Conservation (phyloP, 1,140 invertebrate genomes). For the Ganaspis sp. region DNA sequence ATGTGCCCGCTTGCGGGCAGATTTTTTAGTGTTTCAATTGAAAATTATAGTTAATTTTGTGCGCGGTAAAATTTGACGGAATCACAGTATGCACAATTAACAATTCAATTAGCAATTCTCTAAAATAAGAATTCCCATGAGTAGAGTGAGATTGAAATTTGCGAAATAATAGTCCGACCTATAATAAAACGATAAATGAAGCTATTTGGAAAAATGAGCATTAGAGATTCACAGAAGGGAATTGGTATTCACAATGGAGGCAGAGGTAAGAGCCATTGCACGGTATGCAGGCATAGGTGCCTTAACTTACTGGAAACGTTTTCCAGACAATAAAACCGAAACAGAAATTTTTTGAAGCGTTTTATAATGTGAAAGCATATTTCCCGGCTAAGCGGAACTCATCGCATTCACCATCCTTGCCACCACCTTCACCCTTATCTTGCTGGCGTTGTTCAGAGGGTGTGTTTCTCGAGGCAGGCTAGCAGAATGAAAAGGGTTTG, state of each 20-base stretch:
- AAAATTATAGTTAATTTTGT: no score
- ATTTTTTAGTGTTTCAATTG: no score
- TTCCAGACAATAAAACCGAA: constrained; percentile 57
- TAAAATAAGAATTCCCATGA: no score
- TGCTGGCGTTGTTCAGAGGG: constrained; percentile 41
- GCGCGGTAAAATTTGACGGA: no score
- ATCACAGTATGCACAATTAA: no score
- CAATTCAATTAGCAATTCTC: no score
- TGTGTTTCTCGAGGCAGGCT: constrained; percentile 31
- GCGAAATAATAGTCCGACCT: no score
- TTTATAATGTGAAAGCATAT: constrained; percentile 61
- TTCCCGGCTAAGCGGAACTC: constrained; percentile 52
- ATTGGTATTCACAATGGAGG: constrained; percentile 7
- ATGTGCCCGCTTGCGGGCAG: no score
- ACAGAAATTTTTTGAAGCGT: constrained; percentile 59
- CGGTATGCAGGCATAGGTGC: constrained; percentile 20
- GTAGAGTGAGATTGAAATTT: no score
- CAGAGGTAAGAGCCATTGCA: background rate
- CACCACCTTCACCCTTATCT: constrained; percentile 44
- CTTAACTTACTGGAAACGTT: constrained; percentile 34
- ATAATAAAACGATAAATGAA: background rate
- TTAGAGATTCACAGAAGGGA: background rate
- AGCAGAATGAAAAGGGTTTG: constrained; percentile 44
- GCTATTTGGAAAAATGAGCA: background rate
- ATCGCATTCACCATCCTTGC: constrained; percentile 44